These are phyloP conservation scores for Neomorphus geoffroyi DNA, from an alignment of 2,797 vertebrate species.

Conservation along the genomic window DNA sequence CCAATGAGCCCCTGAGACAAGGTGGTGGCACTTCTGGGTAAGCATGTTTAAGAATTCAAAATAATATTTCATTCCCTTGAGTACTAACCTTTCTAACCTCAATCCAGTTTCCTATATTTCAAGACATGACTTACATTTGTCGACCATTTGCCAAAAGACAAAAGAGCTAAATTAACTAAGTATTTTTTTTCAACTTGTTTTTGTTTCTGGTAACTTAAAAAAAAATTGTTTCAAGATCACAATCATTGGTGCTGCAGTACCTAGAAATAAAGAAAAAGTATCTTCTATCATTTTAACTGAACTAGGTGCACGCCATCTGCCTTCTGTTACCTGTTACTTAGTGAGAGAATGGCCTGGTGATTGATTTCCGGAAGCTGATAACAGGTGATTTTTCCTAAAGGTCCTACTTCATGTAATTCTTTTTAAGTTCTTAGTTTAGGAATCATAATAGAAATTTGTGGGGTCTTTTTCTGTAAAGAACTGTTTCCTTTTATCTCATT, in stretches of 20 bases:
- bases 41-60: not conserved
- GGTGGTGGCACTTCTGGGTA: rapidly evolving
- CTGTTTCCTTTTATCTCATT: not conserved
- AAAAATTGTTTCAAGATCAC: not conserved
- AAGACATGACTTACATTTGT: not conserved
- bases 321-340: not conserved
- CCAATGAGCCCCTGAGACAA: not conserved
- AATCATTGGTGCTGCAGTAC: rapidly evolving
- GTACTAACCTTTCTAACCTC: not conserved
- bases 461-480: not conserved
- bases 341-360: not conserved
- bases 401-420: not conserved
- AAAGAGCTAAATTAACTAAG: not conserved
- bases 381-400: not conserved
- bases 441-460: not conserved
- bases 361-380: not conserved
- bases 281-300: not conserved
- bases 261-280: not conserved
- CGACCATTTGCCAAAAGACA: not conserved
- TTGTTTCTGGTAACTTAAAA: not conserved
- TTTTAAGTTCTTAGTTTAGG: not conserved
- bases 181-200: not conserved
- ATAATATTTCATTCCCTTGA: not conserved
- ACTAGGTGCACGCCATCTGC: not conserved
- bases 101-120: not conserved